These are phyloP conservation scores for Rosalia funebris DNA, from an alignment of 2,888 invertebrate genomes.

Conservation along the genomic window DNA sequence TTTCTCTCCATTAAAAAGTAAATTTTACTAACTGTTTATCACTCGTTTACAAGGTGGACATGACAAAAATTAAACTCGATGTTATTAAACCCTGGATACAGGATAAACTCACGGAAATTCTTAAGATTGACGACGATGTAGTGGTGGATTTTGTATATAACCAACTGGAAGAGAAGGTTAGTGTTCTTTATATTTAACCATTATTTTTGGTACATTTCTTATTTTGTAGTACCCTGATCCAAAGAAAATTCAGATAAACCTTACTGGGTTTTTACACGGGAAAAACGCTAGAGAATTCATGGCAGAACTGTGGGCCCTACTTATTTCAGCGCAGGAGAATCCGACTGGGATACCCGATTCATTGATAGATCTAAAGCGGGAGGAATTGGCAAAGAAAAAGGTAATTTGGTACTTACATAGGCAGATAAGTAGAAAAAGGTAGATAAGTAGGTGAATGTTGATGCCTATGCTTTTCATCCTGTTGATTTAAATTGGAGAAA, in stretches of 20 bases:
- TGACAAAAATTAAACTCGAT: conserved; percentile 97
- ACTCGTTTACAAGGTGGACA: conserved; percentile 80
- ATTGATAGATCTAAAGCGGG: conserved; percentile 95
- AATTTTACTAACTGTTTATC: background rate
- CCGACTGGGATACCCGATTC: conserved; percentile 95
- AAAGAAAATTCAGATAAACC: conserved; percentile 99
- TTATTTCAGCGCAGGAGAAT: conserved; percentile 95
- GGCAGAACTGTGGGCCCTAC: conserved; percentile 95
- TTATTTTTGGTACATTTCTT: conserved; percentile 27
- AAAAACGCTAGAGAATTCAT: conserved; percentile 97
- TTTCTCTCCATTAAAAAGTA: too few species aligned
- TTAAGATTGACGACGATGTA: conserved; percentile 98
- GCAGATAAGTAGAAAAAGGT: too few species aligned
- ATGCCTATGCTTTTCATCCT: too few species aligned
- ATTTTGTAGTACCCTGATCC: conserved; percentile 90
- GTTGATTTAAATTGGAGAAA: too few species aligned
- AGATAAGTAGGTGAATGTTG: too few species aligned
- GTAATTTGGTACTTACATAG: conserved; percentile 69
- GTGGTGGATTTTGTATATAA: conserved; percentile 99
- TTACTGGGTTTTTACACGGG: conserved; percentile 98
- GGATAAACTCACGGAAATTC: conserved; percentile 92
- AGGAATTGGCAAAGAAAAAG: conserved; percentile 91
- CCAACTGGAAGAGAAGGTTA: conserved; percentile 94
- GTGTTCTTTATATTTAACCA: conserved; percentile 28
- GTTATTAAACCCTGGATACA: conserved; percentile 99